These are phyloP conservation scores for Cladorhizidae sp. DNA, from an alignment of 37 sponge, comb jelly and placozoan genomes.

Conservation along the genomic window DNA sequence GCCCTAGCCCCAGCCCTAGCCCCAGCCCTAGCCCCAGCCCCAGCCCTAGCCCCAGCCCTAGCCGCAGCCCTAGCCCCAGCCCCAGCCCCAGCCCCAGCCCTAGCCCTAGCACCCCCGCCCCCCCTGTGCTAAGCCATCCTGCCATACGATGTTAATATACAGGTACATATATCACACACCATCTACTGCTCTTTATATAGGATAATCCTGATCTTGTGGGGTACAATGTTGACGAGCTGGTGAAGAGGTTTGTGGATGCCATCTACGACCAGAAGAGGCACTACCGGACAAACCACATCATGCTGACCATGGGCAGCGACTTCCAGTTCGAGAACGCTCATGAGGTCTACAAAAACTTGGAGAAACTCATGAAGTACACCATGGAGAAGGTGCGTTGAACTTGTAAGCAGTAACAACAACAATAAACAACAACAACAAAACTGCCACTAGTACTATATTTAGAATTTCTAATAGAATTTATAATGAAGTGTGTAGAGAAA, in stretches of 20 bases:
- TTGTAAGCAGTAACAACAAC: too few species aligned
- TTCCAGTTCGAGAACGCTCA: conserved; percentile 87
- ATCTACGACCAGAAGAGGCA: conserved; percentile 41
- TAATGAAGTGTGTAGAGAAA: background rate
- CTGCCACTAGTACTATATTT: background rate
- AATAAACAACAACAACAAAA: too few species aligned
- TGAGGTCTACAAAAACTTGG: conserved; percentile 85
- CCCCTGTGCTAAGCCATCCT: too few species aligned
- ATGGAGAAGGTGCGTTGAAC: conserved; percentile 41
- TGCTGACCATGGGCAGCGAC: conserved; percentile 95
- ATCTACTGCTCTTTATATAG: conserved; percentile 12
- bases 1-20: too few species aligned
- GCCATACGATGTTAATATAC: too few species aligned
- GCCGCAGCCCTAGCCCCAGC: too few species aligned
- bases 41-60: too few species aligned
- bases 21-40: too few species aligned
- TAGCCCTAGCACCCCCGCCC: too few species aligned
- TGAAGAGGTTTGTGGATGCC: conserved; percentile 48
- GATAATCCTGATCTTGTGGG: conserved; percentile 79
- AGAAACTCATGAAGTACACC: conserved; percentile 85
- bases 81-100: too few species aligned
- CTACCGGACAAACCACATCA: conserved; percentile 77
- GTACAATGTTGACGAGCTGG: conserved; percentile 75
- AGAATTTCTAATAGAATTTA: too few species aligned
- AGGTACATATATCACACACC: too few species aligned